phyloP scores from a whole-genome alignment of 2,797 vertebrate genomes.

The Ptychadena robeensis region DNA sequence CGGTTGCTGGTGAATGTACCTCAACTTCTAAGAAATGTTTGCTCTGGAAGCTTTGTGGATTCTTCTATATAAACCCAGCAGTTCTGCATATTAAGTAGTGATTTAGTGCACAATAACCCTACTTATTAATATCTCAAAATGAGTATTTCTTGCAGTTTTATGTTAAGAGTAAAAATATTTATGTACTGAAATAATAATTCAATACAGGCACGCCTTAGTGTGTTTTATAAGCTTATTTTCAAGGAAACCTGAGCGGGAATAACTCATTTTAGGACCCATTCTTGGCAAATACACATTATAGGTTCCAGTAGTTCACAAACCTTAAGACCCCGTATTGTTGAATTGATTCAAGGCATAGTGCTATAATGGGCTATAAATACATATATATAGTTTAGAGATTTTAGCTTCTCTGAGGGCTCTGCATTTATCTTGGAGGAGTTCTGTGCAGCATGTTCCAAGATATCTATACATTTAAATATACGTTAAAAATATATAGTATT shows the following conservation, averaged over 20 bases:
- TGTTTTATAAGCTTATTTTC: slow-evolving; percentile 9
- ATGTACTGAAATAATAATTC: slow-evolving; percentile 15
- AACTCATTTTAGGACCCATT: neutral
- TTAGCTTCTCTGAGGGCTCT: neutral
- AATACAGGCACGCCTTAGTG: neutral
- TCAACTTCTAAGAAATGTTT: slow-evolving; percentile 36
- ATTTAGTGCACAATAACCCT: slow-evolving; percentile 19
- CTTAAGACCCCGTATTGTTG: neutral
- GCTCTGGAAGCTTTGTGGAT: slow-evolving; percentile 34
- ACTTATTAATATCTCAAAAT: slow-evolving; percentile 27
- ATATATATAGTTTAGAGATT: slow-evolving; percentile 14
- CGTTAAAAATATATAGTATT: neutral
- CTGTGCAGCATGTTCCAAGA: slow-evolving; percentile 3
- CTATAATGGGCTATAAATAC: slow-evolving; percentile 3
- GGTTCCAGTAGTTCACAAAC: slow-evolving; percentile 23
- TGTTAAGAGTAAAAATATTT: slow-evolving; percentile 31
- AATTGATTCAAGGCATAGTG: slow-evolving; percentile 3
- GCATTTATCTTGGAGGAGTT: slow-evolving; percentile 6
- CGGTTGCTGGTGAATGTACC: slow-evolving; percentile 24
- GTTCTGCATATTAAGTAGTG: slow-evolving; percentile 35
- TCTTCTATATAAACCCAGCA: slow-evolving; percentile 27
- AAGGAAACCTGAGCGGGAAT: neutral
- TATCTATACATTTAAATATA: slow-evolving; percentile 3
- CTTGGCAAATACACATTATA: neutral
- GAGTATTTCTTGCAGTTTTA: slow-evolving; percentile 16